A percentile compares a stretch with the other conserved stretches of the same genome.
Conservation (phyloP, 2,113 vertebrate species). For the Fregetta grallaria region DNA sequence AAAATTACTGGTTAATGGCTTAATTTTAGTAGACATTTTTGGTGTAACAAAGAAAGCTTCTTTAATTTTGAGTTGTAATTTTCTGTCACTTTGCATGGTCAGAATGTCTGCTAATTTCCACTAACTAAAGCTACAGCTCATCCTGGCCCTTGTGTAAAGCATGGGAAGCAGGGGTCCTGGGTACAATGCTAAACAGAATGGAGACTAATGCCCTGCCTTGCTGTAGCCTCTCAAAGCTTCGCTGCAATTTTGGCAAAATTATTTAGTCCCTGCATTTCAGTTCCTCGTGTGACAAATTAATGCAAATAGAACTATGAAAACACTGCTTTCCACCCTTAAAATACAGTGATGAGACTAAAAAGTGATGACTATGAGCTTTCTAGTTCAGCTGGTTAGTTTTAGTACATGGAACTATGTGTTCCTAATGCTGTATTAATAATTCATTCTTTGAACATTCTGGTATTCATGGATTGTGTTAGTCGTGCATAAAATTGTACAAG, state of each 20-base stretch:
- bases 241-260: background rate
- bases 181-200: background rate
- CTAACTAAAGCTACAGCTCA: background rate
- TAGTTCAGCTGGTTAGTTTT: background rate
- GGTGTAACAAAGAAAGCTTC: background rate
- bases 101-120: background rate
- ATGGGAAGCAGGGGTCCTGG: background rate
- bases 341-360: background rate
- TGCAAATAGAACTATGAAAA: background rate
- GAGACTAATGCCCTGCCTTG: background rate
- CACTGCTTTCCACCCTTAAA: background rate
- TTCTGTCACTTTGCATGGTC: background rate
- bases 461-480: background rate
- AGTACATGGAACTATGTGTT: background rate
- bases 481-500: background rate
- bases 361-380: background rate
- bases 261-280: background rate
- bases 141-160: background rate
- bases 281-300: background rate
- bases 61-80: background rate
- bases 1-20: background rate
- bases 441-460: background rate
- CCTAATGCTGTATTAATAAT: background rate
- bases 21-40: background rate
- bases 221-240: background rate